These are phyloP conservation scores for Parelbella ahira DNA, from an alignment of 2,888 invertebrate genomes.

Conservation along the genomic window DNA sequence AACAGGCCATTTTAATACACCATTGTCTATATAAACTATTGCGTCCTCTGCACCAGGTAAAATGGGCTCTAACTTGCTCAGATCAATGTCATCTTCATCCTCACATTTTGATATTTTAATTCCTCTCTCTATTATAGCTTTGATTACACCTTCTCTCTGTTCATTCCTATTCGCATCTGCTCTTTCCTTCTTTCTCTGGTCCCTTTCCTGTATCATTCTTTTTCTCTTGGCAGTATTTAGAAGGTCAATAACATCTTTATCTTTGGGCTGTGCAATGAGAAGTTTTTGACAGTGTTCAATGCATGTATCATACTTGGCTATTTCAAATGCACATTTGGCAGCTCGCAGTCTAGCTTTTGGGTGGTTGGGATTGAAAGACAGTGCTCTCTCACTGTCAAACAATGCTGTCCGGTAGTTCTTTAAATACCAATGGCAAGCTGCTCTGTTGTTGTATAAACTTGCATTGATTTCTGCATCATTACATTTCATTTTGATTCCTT, in stretches of 20 bases:
- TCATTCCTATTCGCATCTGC: conserved; percentile 61
- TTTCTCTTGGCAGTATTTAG: conserved; percentile 68
- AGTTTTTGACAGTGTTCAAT: conserved; percentile 86
- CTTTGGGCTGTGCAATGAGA: conserved; percentile 76
- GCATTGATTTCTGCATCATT: conserved; percentile 86
- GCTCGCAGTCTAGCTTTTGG: conserved; percentile 88
- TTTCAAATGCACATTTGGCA: conserved; percentile 85
- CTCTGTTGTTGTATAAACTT: conserved; percentile 93
- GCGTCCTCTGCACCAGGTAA: conserved; percentile 83
- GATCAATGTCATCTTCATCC: conserved; percentile 63
- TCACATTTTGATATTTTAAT: conserved; percentile 79
- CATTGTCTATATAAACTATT: conserved; percentile 82
- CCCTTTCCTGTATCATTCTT: conserved; percentile 71
- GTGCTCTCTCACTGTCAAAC: conserved; percentile 88
- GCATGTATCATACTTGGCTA: conserved; percentile 85
- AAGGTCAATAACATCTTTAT: conserved; percentile 67
- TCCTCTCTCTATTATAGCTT: conserved; percentile 65
- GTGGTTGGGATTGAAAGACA: conserved; percentile 88
- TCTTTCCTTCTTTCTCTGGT: conserved; percentile 75
- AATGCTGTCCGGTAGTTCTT: conserved; percentile 91
- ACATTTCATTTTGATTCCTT: conserved; percentile 91
- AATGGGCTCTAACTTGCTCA: conserved; percentile 82
- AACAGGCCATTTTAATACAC: conserved; percentile 91
- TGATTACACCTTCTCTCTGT: conserved; percentile 57
- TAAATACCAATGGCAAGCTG: conserved; percentile 92